A percentile compares a stretch with the other conserved stretches of the same genome.
These are phyloP conservation scores for Speoplatyrhinus poulsoni DNA, from an alignment of 2,113 vertebrate genomes.

Conservation along the genomic window DNA sequence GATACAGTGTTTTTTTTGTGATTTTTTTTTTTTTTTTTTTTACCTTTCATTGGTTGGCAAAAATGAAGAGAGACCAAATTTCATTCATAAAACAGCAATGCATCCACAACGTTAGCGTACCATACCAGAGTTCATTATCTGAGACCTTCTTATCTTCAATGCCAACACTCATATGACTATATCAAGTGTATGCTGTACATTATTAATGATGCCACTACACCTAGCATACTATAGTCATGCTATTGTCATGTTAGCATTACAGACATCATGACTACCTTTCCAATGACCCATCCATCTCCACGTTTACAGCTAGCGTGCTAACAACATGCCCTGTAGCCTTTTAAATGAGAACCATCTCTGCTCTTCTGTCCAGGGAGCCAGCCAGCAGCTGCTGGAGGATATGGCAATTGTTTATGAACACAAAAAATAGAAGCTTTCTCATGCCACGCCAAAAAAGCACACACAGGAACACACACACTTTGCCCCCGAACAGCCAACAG, in stretches of 20 bases:
- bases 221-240: neutral
- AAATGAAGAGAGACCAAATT: too few relatives aligned
- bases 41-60: too few relatives aligned
- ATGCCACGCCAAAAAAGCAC: slow-evolving; percentile 88
- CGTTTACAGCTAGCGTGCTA: slow-evolving; percentile 83
- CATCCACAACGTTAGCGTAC: too few relatives aligned
- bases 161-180: neutral
- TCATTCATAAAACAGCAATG: too few relatives aligned
- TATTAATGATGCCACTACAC: neutral
- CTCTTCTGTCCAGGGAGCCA: slow-evolving; percentile 81
- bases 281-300: slow-evolving; percentile 76
- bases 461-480: slow-evolving; percentile 80
- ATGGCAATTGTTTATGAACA: slow-evolving; percentile 99
- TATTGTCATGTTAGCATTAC: slow-evolving; percentile 12
- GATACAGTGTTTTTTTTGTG: neutral
- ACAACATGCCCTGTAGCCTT: slow-evolving; percentile 81
- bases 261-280: slow-evolving; percentile 34
- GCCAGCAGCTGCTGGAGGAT: slow-evolving; percentile 98
- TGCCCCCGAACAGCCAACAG: slow-evolving; percentile 89
- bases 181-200: neutral
- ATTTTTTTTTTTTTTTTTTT: neutral
- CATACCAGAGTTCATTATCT: neutral
- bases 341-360: slow-evolving; percentile 90
- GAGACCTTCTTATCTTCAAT: neutral
- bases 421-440: slow-evolving; percentile 85